Conservation (phyloP, 2,113 vertebrate species). For the Lagopus leucura region DNA sequence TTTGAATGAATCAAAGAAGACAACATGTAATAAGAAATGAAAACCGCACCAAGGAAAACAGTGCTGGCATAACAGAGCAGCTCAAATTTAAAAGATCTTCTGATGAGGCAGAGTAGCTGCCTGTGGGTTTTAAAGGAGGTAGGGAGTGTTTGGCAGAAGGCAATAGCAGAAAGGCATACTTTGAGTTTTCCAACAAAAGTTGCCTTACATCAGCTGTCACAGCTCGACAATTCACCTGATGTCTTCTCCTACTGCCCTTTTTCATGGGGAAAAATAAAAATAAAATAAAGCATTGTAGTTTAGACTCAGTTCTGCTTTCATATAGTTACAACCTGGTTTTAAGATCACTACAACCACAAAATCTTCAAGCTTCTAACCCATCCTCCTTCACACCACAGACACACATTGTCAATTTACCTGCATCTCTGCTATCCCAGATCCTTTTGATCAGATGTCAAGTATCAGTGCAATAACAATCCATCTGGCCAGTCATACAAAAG, state of each 20-base stretch:
- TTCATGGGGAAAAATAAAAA: not conserved
- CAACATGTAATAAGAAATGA: not conserved
- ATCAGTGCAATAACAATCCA: not conserved
- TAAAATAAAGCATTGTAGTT: not conserved
- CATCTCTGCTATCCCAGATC: not conserved
- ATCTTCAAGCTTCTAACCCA: not conserved
- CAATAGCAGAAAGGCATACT: not conserved
- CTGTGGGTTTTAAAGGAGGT: not conserved
- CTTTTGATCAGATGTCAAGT: not conserved
- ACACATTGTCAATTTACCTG: not conserved
- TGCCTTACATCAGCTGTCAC: not conserved
- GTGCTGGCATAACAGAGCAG: not conserved
- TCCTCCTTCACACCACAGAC: not conserved
- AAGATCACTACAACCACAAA: not conserved
- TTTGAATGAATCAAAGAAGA: not conserved
- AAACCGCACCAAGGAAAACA: not conserved
- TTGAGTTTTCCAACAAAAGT: not conserved
- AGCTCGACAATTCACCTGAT: not conserved
- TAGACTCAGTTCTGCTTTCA: not conserved
- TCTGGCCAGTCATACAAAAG: not conserved
- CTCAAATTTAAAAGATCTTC: conserved; percentile 14
- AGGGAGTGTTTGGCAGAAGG: not conserved
- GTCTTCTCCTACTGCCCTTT: not conserved
- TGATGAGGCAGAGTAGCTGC: not conserved
- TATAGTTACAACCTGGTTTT: not conserved